Evolutionary conservation across 2,113 vertebrate genomes (phyloP), one percentile per base, ranked within the genome.

Genomic region (Rhabdornis inornatus): DNA sequence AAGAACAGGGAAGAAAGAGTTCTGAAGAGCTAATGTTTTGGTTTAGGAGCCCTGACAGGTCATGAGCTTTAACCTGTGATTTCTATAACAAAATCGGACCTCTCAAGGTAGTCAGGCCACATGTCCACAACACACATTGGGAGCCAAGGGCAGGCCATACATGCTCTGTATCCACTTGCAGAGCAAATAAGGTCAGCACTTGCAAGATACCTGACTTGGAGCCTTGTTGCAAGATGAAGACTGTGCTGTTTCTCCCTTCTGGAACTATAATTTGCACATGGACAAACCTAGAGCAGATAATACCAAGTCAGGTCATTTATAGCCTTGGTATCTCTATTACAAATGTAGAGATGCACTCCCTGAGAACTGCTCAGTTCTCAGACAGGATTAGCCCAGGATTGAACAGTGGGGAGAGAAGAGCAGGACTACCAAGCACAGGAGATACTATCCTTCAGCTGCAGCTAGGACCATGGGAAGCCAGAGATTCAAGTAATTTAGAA

Each of bases 121-220:
- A 9, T 7, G 33, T 20, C 30, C 44, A 74, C 50, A 84, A n/a
- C 0, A 0, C 33, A 30, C 3, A 1, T 6, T 40, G 28, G 45
- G 20, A 77, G 35, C 23, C 56, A 61, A 31, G 10, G 49, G 35
- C 72, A 74, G 30, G 31, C 39, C 23, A 56, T 87, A 50, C 10
- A n/a, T 7, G 35, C 33, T 88, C 50, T 61, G 15, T 33, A 69
- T 50, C 30, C 33, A 52, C 21, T 8, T 42, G 37, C 55, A 69
- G 15, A 16, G 23, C 33, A 50, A 59, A 33, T 9, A 22, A 20
- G 15, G 19, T 53, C 57, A 89, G 59, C 63, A 19, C 25, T 56
- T 56, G 39, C 72, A 87, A 42, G 40, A 27, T 52, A 56, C 4
- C n/a, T 42, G 77, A 20, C 42, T 47, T 70, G 20, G 18, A 93